phyloP scores from a whole-genome alignment of 2,113 vertebrate species.

The Saccopteryx bilineata region DNA sequence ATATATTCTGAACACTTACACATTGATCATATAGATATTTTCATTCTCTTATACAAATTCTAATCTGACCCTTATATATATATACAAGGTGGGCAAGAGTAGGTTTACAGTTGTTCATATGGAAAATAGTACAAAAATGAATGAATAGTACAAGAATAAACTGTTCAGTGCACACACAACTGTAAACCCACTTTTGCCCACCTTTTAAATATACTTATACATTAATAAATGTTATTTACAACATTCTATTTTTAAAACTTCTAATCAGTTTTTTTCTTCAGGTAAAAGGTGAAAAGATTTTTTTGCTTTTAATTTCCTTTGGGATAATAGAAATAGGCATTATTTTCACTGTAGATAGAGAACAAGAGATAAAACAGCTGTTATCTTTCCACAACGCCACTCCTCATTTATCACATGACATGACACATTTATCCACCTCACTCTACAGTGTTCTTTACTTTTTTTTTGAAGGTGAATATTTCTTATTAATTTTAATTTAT shows the following conservation, averaged over 20 bases:
- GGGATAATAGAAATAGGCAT: background rate
- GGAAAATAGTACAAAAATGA: background rate
- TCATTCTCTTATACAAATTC: slow-evolving; percentile 3
- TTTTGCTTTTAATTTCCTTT: background rate
- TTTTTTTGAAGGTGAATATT: background rate
- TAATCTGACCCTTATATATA: background rate
- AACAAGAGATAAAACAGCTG: slow-evolving; percentile 25
- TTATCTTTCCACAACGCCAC: background rate
- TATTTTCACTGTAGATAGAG: background rate
- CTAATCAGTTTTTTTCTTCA: background rate
- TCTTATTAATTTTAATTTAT: no score
- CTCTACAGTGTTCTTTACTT: background rate
- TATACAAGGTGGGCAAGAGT: background rate
- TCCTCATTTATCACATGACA: slow-evolving; percentile 5
- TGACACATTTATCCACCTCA: background rate
- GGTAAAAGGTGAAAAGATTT: background rate
- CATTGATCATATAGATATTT: background rate
- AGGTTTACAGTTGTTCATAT: background rate
- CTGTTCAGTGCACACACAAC: background rate
- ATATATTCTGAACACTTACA: background rate
- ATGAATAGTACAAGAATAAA: background rate
- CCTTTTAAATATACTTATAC: background rate
- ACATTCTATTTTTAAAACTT: background rate
- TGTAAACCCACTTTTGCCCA: background rate
- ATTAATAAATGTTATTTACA: background rate